A percentile compares a stretch with the other conserved stretches of the same genome.
Evolutionary conservation across 2,113 vertebrate species (phyloP).

Genomic region (Anas platyrhynchos): DNA sequence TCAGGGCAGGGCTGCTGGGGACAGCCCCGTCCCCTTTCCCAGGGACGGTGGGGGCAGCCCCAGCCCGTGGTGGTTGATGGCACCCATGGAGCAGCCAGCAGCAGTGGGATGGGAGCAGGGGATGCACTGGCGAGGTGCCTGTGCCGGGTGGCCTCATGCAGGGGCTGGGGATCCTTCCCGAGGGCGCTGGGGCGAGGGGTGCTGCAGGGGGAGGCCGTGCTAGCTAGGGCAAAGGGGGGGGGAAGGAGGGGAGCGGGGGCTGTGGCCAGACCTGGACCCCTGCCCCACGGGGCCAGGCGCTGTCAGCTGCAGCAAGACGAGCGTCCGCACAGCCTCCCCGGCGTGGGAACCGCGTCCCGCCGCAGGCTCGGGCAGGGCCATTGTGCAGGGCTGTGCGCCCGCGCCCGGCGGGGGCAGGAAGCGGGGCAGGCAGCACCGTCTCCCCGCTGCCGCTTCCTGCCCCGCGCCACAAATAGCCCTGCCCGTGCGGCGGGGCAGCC

Average conservation of each 20-base stretch:
- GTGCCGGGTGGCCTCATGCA: not conserved
- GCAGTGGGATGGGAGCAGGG: not conserved
- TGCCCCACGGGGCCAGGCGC: not conserved
- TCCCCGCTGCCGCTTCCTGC: not conserved
- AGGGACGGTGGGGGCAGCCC: not conserved
- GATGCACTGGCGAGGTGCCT: not conserved
- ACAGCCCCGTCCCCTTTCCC: not conserved
- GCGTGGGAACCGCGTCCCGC: accelerated
- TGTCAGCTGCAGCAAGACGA: too few species aligned
- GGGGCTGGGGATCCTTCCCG: not conserved
- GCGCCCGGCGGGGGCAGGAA: not conserved
- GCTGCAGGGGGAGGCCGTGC: not conserved
- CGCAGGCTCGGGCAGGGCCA: not conserved
- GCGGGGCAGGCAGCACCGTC: not conserved
- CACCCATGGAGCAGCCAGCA: not conserved
- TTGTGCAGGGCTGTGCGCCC: not conserved
- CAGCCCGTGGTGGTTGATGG: too few species aligned
- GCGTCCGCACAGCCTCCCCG: not conserved
- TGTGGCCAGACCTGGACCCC: not conserved
- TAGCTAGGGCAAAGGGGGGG: too few species aligned
- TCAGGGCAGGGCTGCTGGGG: not conserved
- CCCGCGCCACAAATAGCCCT: not conserved
- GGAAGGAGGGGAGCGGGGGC: not conserved
- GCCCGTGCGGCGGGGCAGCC: not conserved
- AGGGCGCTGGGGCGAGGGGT: too few species aligned